Percentiles rank a stretch among this genome's conserved stretches.
Conservation (phyloP, 2,888 invertebrate species). For the Stramonita haemastoma region DNA sequence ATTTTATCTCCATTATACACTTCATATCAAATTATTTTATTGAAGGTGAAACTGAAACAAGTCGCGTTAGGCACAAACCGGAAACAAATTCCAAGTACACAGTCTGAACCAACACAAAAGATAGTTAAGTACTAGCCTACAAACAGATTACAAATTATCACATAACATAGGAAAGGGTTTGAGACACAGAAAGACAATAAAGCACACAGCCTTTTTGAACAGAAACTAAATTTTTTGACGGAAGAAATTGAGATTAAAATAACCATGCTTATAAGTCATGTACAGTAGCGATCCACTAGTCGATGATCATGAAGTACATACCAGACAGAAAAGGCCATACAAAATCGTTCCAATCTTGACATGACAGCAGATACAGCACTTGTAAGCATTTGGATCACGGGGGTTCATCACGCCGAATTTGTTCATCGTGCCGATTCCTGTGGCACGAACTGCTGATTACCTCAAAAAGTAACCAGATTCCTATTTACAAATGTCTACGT, state of each 20-base stretch:
- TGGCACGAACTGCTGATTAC: neutral
- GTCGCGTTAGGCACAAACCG: too few species aligned
- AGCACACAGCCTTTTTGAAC: neutral
- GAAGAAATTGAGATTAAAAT: neutral
- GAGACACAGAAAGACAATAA: neutral
- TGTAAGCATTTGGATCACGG: slow-evolving; percentile 58
- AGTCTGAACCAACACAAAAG: too few species aligned
- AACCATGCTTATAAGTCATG: neutral
- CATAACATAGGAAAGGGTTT: neutral
- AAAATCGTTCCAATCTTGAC: slow-evolving; percentile 68
- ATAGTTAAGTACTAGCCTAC: too few species aligned
- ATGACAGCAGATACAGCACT: slow-evolving; percentile 71
- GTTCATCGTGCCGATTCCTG: slow-evolving; percentile 45
- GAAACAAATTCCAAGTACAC: too few species aligned
- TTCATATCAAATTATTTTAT: too few species aligned
- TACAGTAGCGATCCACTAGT: neutral
- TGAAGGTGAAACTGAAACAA: too few species aligned
- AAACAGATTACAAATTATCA: too few species aligned
- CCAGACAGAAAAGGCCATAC: slow-evolving; percentile 66
- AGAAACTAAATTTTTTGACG: neutral
- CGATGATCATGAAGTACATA: neutral
- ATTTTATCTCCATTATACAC: too few species aligned
- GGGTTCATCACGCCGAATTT: slow-evolving; percentile 55
- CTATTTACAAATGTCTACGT: too few species aligned
- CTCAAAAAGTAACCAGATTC: too few species aligned